Base-by-base conservation (phyloP, 2,888 invertebrate genomes). In the Calameuta pallipes region DNA sequence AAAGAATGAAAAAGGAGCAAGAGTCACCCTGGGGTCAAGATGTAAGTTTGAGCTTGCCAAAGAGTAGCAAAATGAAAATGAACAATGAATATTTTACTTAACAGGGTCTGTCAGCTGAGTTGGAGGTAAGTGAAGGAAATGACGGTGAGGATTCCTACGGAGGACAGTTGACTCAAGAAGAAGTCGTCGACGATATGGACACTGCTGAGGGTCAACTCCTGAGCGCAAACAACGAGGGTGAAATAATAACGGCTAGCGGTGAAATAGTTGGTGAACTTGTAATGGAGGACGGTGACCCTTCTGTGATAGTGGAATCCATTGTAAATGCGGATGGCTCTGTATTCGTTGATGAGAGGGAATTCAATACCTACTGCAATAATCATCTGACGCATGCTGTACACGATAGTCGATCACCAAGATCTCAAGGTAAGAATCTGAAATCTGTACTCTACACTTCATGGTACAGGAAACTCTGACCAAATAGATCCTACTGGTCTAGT, bases 221-320 rank as follows among this genome's bases (percentile, higher is more conserved):
- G 36, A 85, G 85, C 41, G 73, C 87, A 9, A 86, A 85, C 75
- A 85, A 84, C 73, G 87, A 86, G 11, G 85, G 87, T 4, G 85
- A 89, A 75, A 87, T 90, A 75, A 89, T 90, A 79, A 84, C 86
- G 4, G 81, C 89, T 1, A 88, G 87, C 36, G 88, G 90, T 11
- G 89, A 90, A 83, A 90, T 90, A 75, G 90, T 90, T 0, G 87
- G 89, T 4, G 90, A 90, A 79, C 79, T 90, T n/a, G 89, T 90
- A 23, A 89, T 90, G 89, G 89, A 90, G 80, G 88, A 89, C 75
- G 87, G 87, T 0, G 90, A 90, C 82, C 90, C 90, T 9, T 90
- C 90, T 6, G 90, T 90, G 23, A 90, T 90, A 75, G 90, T 90
- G 9, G 90, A 90, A 78, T 90, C 90, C 4, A 89, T 90, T 30